A percentile compares a stretch with the other conserved stretches of the same genome.
Conservation (phyloP, 2,797 vertebrate species). For the Champsocephalus esox region DNA sequence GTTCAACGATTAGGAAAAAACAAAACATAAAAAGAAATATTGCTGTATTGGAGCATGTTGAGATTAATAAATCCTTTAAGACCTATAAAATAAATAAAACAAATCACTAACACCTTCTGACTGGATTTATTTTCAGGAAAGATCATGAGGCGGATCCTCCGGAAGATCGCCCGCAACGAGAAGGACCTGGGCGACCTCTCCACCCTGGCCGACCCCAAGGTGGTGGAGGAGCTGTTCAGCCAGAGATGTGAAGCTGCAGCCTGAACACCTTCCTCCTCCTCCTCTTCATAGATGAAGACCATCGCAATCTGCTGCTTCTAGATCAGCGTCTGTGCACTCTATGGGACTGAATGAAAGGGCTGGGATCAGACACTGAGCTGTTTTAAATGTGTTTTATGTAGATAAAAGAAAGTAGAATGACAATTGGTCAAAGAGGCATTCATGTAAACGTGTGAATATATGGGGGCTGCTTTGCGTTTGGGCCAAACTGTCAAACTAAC, state of each 20-base stretch:
- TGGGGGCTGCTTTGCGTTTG: constrained; percentile 21
- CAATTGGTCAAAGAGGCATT: neutral
- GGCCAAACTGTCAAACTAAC: constrained; percentile 44
- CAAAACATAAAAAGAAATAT: no score
- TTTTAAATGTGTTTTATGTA: neutral
- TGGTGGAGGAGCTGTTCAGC: constrained; percentile 86
- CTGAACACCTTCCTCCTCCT: constrained; percentile 46
- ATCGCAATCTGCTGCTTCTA: constrained; percentile 8
- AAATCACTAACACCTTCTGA: neutral
- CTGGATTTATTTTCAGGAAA: constrained; percentile 75
- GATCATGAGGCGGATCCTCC: constrained; percentile 87
- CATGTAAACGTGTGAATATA: neutral
- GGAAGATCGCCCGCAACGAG: constrained; percentile 86
- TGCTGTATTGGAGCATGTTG: no score
- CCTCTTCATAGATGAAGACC: constrained; percentile 25
- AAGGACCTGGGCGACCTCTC: constrained; percentile 88
- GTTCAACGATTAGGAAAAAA: no score
- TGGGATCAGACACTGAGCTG: constrained; percentile 21
- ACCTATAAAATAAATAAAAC: no score
- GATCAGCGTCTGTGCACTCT: constrained; percentile 15
- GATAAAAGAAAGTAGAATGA: constrained; percentile 8
- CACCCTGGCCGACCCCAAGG: constrained; percentile 86
- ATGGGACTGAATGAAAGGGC: constrained; percentile 28
- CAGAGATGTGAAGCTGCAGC: constrained; percentile 84
- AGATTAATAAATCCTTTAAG: no score